These are phyloP conservation scores for Tetheella fluctuosa DNA, from an alignment of 2,888 invertebrate species.

Conservation along the genomic window DNA sequence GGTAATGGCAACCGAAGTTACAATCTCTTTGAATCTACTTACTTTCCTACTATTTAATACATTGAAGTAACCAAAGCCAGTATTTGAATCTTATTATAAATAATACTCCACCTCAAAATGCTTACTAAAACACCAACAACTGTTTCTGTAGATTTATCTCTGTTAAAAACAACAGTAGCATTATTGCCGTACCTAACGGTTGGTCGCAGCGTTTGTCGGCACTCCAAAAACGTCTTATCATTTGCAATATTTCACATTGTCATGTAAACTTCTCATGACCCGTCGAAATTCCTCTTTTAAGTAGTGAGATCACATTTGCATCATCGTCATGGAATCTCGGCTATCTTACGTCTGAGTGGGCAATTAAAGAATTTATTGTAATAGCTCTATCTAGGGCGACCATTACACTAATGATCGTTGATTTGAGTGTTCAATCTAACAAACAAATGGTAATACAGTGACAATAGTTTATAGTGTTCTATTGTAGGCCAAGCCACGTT, in stretches of 20 bases:
- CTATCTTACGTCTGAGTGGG: constrained; percentile 54
- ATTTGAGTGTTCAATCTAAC: constrained; percentile 54
- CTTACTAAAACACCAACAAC: not conserved
- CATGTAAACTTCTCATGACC: constrained; percentile 25
- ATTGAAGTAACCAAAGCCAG: not conserved
- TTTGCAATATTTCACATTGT: constrained; percentile 13
- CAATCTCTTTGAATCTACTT: not conserved
- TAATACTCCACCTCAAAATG: not conserved
- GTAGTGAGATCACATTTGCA: constrained; percentile 74
- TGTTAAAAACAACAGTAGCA: constrained; percentile 11
- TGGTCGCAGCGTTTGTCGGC: constrained; percentile 7
- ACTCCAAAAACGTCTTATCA: constrained; percentile 14
- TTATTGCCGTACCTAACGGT: constrained; percentile 10
- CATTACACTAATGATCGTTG: constrained; percentile 75
- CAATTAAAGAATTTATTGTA: constrained; percentile 81
- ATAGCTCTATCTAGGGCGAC: constrained; percentile 70
- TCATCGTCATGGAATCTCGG: constrained; percentile 75
- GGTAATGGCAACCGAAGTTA: not conserved
- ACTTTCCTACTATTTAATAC: not conserved
- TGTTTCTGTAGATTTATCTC: constrained; percentile 11
- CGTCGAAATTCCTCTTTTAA: constrained; percentile 56
- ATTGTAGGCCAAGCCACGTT: constrained; percentile 14
- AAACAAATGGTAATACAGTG: constrained; percentile 27
- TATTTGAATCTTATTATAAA: not conserved
- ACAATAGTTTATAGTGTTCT: constrained; percentile 24